A percentile compares a stretch with the other conserved stretches of the same genome.
phyloP scores from a whole-genome alignment of 2,888 invertebrate genomes.

The Tridacna crocea region DNA sequence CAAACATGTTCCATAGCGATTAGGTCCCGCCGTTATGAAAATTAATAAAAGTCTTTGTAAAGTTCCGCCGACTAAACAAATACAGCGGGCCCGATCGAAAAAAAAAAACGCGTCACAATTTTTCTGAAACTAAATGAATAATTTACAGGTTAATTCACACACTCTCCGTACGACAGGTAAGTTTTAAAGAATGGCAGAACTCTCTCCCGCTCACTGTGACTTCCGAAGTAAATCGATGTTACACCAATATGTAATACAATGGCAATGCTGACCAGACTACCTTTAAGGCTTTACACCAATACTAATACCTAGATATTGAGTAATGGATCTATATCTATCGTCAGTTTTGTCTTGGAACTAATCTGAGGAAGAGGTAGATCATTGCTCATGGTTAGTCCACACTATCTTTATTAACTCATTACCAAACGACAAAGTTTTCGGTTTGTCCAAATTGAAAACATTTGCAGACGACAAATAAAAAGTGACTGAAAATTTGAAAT shows the following conservation, averaged over 20 bases:
- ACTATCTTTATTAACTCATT: too few relatives aligned
- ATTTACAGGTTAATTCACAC: slow-evolving; percentile 9
- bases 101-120: slow-evolving; percentile 6
- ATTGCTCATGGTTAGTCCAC: too few relatives aligned
- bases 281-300: too few relatives aligned
- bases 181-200: not conserved
- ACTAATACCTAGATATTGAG: too few relatives aligned
- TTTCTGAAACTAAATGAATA: slow-evolving; percentile 24
- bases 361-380: too few relatives aligned
- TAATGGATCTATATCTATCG: too few relatives aligned
- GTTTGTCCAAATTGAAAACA: too few relatives aligned
- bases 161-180: slow-evolving; percentile 7
- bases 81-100: slow-evolving; percentile 13
- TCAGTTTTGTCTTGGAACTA: too few relatives aligned
- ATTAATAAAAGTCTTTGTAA: slow-evolving; percentile 16
- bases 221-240: slow-evolving; percentile 10
- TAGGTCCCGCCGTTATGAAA: slow-evolving; percentile 3
- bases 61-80: slow-evolving; percentile 24
- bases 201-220: not conserved
- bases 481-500: too few relatives aligned
- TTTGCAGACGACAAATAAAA: too few relatives aligned
- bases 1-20: slow-evolving; percentile 12
- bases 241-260: not conserved
- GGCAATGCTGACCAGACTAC: not conserved
- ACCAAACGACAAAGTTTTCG: too few relatives aligned